phyloP scores from a whole-genome alignment of 1,140 invertebrate genomes.

The Drosophila pallidifrons region DNA sequence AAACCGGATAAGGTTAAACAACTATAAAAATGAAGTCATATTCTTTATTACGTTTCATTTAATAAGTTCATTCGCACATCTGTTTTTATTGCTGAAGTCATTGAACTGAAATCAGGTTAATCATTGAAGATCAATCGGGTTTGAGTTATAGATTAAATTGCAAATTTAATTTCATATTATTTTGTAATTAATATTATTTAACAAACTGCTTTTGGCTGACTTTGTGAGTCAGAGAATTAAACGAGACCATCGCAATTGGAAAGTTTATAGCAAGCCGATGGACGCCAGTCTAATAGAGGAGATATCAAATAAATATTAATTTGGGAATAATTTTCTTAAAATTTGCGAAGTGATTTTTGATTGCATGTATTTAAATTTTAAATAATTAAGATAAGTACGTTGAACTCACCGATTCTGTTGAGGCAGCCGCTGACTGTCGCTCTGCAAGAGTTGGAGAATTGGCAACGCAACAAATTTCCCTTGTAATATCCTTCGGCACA shows the following conservation, averaged over 20 bases:
- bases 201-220: neutral
- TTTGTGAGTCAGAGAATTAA: neutral
- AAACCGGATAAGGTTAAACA: neutral
- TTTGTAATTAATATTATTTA: neutral
- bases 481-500: conserved; percentile 19
- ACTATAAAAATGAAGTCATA: neutral
- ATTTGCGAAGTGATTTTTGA: too few species aligned
- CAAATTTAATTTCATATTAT: neutral
- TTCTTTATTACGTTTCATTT: neutral
- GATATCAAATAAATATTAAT: neutral
- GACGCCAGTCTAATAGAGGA: neutral
- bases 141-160: neutral
- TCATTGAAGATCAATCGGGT: neutral
- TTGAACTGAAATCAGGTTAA: neutral
- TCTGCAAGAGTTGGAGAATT: conserved; percentile 29
- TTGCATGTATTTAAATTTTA: too few species aligned
- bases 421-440: conserved; percentile 26
- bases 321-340: too few species aligned
- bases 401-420: conserved; percentile 30
- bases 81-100: neutral
- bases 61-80: neutral
- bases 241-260: neutral
- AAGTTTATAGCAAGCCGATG: neutral
- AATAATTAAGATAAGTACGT: too few species aligned
- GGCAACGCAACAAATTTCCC: conserved; percentile 13